Percentiles rank a stretch among this genome's conserved stretches.
These are phyloP conservation scores for Chionoecetes opilio DNA, from an alignment of 1,140 invertebrate species.

Conservation along the genomic window DNA sequence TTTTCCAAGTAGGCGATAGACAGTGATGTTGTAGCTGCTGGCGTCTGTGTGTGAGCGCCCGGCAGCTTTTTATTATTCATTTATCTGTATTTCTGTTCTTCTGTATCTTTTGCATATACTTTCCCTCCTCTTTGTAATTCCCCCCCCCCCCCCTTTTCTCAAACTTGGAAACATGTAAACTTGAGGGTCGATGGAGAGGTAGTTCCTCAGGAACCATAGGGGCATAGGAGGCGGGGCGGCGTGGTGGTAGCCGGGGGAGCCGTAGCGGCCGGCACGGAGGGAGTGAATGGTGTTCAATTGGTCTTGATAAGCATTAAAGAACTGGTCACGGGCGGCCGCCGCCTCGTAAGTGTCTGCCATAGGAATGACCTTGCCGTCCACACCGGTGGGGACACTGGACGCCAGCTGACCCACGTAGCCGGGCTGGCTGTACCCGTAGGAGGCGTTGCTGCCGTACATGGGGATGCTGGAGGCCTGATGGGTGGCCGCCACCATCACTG, in stretches of 20 bases:
- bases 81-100: too few species aligned
- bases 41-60: too few species aligned
- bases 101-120: too few species aligned
- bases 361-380: conserved; percentile 64
- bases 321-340: conserved; percentile 68
- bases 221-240: background rate
- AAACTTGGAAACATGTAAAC: too few species aligned
- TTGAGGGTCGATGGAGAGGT: too few species aligned
- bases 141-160: too few species aligned
- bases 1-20: too few species aligned
- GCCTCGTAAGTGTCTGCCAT: conserved; percentile 72
- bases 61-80: too few species aligned
- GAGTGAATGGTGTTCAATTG: conserved; percentile 36
- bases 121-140: too few species aligned
- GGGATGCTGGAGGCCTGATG: conserved; percentile 39
- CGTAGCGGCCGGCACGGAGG: background rate
- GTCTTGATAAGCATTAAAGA: conserved; percentile 54
- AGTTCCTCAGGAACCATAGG: too few species aligned
- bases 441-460: background rate
- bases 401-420: conserved; percentile 69
- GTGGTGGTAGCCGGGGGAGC: too few species aligned
- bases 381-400: conserved; percentile 72
- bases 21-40: too few species aligned
- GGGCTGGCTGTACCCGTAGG: conserved; percentile 45
- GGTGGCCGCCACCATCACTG: conserved; percentile 63